Evolutionary conservation across 2,797 vertebrate species (phyloP), one percentile per base, ranked within the genome.

Genomic region (Chelonia mydas): DNA sequence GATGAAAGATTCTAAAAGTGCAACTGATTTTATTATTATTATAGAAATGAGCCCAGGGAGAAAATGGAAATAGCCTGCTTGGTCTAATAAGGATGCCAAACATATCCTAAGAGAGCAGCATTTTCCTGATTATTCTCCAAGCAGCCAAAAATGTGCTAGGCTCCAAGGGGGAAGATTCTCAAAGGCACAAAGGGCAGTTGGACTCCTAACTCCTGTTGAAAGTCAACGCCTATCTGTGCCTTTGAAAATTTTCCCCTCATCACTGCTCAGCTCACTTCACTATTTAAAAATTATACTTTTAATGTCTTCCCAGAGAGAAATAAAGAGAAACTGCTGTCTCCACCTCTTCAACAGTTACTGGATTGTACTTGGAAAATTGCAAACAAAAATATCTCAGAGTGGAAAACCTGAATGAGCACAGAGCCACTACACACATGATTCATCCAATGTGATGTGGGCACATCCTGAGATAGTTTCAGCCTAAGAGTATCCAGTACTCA

Each of bases 1-100:
- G 82, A 91, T 93, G 85, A 85, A 55, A 13, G 3, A 33, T 90
- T 95, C 93, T 19, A 49, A 88, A 81, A 49, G 86, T 83, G 87
- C 78, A 92, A 81, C 3, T 28, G 90, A 81, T 88, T 89, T 57
- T 68, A 37, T n/a, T 61, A 21, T 41, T 72, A 41, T 72, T 72
- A 41, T 11, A 23, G 37, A 41, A 92, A 90, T 8, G 74, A 41
- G 65, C 85, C 92, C 27, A 92, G 54, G 47, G 90, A 85, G 61
- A 82, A 93, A 92, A 88, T 80, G 3, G 87, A 80, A 86, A 51
- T 54, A 65, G 89, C 92, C 65, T 74, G 77, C 21, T 83, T 50
- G 80, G 82, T 87, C 80, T 80, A 61, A 51, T 23, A 47, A 82
- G 15, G 68, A 72, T 37, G 19, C 19, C 68, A 72, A 72, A 72